phyloP scores from a whole-genome alignment of 1,140 invertebrate genomes.

The Tetramorium simillimum region DNA sequence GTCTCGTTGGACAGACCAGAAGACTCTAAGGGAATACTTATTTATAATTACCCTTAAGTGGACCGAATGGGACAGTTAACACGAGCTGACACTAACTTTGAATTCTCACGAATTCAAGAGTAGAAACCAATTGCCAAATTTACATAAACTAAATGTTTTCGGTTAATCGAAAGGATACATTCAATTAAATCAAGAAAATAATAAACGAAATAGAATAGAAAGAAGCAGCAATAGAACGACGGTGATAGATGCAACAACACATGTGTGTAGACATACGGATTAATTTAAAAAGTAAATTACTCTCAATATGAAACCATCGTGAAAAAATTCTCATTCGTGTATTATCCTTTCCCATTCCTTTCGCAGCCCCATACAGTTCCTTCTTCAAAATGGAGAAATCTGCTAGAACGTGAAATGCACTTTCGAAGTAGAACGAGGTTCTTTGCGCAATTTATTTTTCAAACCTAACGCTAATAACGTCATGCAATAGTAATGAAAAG shows the following conservation, averaged over 20 bases:
- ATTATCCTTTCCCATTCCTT: neutral
- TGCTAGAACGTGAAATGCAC: constrained; percentile 16
- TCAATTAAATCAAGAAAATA: neutral
- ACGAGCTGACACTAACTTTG: constrained; percentile 55
- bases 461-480: constrained; percentile 33
- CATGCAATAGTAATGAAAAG: constrained; percentile 29
- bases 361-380: neutral
- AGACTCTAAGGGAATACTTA: neutral
- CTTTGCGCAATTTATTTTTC: constrained; percentile 52
- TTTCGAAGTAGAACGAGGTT: constrained; percentile 16
- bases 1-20: neutral
- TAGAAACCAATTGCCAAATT: neutral
- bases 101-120: constrained; percentile 34
- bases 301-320: neutral
- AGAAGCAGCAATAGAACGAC: neutral
- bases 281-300: constrained; percentile 36
- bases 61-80: constrained; percentile 53
- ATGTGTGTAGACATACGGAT: neutral
- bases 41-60: constrained; percentile 19
- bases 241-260: constrained; percentile 3
- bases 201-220: neutral
- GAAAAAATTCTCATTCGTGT: constrained; percentile 3
- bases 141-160: neutral
- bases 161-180: neutral
- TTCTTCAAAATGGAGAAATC: constrained; percentile 21